These are phyloP conservation scores for Bolinopsis microptera DNA, from an alignment of 37 sponge, comb jelly and placozoan species.

Conservation along the genomic window DNA sequence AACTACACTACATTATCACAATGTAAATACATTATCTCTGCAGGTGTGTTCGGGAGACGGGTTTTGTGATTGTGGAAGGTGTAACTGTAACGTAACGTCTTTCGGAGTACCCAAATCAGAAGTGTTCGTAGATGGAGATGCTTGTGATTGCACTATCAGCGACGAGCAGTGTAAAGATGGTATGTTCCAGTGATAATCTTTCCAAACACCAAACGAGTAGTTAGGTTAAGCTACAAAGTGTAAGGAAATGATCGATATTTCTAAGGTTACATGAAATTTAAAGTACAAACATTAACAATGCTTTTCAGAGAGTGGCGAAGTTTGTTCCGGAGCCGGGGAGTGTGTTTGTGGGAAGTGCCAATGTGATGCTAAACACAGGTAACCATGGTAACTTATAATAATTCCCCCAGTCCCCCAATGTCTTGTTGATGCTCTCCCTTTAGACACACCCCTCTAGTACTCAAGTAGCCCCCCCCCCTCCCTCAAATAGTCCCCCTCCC, in stretches of 20 bases:
- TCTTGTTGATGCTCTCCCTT: too few relatives aligned
- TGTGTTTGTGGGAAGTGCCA: constrained; percentile 38
- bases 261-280: not conserved
- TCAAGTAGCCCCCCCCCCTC: too few relatives aligned
- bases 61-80: constrained; percentile 4
- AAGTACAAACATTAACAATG: not conserved
- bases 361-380: constrained; percentile 2
- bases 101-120: not conserved
- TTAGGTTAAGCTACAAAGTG: too few relatives aligned
- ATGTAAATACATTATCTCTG: too few relatives aligned
- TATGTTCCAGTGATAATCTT: not conserved
- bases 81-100: constrained; percentile 9
- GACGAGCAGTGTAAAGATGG: not conserved
- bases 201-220: too few relatives aligned
- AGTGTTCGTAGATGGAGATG: not conserved
- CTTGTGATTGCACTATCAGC: constrained; percentile 4
- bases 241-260: too few relatives aligned
- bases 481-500: too few relatives aligned
- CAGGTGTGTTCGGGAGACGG: constrained; percentile 36
- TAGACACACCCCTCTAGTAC: too few relatives aligned
- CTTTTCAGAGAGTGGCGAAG: not conserved
- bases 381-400: not conserved
- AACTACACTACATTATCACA: too few relatives aligned
- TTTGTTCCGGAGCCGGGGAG: not conserved
- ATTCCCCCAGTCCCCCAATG: too few relatives aligned